These are phyloP conservation scores for Microplitis mediator DNA, from an alignment of 1,140 invertebrate species.

Conservation along the genomic window DNA sequence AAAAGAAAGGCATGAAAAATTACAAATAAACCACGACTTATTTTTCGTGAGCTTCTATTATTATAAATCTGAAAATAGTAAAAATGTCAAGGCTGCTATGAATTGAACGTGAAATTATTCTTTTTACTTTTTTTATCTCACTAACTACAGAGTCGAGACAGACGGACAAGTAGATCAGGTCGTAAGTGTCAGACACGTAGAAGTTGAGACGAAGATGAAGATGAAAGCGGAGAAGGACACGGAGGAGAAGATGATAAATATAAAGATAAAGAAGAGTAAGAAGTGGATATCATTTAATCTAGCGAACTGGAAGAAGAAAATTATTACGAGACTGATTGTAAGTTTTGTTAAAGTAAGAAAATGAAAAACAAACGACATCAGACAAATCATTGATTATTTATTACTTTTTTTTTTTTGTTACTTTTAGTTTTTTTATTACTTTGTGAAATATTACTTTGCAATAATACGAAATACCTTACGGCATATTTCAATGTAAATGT, in stretches of 20 bases:
- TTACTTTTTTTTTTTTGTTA: not conserved
- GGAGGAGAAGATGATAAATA: not conserved
- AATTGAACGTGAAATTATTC: not conserved
- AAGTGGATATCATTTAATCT: slow-evolving; percentile 47
- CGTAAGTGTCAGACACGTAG: slow-evolving; percentile 1
- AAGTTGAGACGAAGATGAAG: not conserved
- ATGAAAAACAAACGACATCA: not conserved
- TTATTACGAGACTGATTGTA: not conserved
- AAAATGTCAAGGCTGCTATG: slow-evolving; percentile 1
- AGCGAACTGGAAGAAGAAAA: not conserved
- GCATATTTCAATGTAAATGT: not conserved
- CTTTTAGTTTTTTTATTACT: not conserved
- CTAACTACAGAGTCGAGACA: slow-evolving; percentile 9
- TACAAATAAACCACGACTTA: not conserved
- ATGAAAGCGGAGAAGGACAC: not conserved
- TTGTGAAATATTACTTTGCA: slow-evolving; percentile 33
- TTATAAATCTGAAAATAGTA: slow-evolving; percentile 1
- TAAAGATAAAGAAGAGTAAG: slow-evolving; percentile 15
- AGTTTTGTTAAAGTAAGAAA: not conserved
- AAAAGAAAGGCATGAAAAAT: not conserved
- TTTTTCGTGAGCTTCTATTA: not conserved
- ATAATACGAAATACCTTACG: slow-evolving; percentile 31
- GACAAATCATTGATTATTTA: slow-evolving; percentile 26
- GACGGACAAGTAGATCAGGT: slow-evolving; percentile 10
- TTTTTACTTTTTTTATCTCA: not conserved